Percentiles rank a stretch among this genome's conserved stretches.
phyloP scores from a whole-genome alignment of 2,113 vertebrate species.

The Burhinus oedicnemus region DNA sequence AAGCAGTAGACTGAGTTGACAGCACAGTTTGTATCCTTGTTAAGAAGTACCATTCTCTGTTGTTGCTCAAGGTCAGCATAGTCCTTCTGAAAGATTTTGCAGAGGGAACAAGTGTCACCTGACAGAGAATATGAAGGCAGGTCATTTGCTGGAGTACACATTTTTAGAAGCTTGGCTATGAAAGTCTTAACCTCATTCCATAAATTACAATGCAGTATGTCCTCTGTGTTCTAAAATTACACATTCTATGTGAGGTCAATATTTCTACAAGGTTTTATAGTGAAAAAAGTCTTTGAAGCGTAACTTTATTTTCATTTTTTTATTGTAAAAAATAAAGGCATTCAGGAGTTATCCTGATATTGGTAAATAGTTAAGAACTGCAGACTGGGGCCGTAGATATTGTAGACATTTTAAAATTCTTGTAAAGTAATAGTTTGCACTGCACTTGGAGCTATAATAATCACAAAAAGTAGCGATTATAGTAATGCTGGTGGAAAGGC shows the following conservation, averaged over 20 bases:
- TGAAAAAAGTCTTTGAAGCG: neutral
- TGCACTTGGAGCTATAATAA: neutral
- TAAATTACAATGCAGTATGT: neutral
- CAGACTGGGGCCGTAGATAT: neutral
- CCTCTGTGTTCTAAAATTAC: neutral
- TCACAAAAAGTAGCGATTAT: neutral
- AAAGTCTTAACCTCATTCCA: slow-evolving; percentile 31
- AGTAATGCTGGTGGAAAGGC: neutral
- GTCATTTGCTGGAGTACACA: neutral
- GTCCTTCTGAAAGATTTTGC: slow-evolving; percentile 18
- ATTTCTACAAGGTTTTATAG: neutral
- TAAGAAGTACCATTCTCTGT: slow-evolving; percentile 1
- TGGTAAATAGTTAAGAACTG: neutral
- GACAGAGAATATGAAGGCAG: neutral
- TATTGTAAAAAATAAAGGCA: neutral
- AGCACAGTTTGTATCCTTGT: neutral
- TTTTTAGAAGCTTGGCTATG: neutral
- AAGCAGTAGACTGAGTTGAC: slow-evolving; percentile 3
- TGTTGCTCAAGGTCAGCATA: slow-evolving; percentile 37
- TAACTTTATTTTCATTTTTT: neutral
- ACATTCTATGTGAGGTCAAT: neutral
- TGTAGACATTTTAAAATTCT: neutral
- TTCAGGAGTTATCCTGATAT: neutral
- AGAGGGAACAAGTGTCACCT: neutral
- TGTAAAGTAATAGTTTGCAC: neutral